Conservation (phyloP, 2,113 vertebrate species). For the Rhinolophus ferrumequinum region DNA sequence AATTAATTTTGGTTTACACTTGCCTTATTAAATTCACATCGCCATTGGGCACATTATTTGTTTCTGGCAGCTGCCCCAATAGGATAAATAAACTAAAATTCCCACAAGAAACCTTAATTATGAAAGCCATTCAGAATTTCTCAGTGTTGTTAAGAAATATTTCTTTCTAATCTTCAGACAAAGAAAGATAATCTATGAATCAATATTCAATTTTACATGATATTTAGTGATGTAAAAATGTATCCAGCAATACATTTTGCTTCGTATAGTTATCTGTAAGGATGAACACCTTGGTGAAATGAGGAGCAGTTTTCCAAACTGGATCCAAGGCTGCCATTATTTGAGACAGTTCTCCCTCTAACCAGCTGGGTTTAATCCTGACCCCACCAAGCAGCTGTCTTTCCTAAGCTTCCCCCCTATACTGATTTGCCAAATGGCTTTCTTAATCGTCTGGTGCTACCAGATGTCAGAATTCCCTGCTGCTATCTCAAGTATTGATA, state of each 20-base stretch:
- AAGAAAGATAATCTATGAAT: conserved; percentile 14
- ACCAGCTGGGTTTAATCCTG: conserved; percentile 15
- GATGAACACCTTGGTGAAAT: not conserved
- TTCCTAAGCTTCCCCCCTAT: conserved; percentile 46
- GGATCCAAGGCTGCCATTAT: not conserved
- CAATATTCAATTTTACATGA: not conserved
- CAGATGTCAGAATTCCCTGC: conserved; percentile 76
- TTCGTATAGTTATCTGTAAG: not conserved
- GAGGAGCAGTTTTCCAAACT: not conserved
- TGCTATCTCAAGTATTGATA: conserved; percentile 65
- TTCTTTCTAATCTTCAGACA: not conserved
- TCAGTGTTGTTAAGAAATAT: not conserved
- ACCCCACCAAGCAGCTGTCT: conserved; percentile 54
- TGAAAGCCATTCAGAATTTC: not conserved
- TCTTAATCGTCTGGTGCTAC: conserved; percentile 69
- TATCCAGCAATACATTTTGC: not conserved
- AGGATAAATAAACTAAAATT: not conserved
- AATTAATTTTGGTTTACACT: too few relatives aligned
- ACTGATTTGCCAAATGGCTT: conserved; percentile 57
- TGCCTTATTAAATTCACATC: not conserved
- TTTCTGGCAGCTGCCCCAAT: not conserved
- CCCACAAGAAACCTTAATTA: not conserved
- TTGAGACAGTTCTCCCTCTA: not conserved
- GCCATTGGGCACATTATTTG: not conserved
- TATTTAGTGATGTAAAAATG: not conserved